Evolutionary conservation across 2,888 invertebrate species (phyloP).

Genomic region (Drosophila longiperda): DNA sequence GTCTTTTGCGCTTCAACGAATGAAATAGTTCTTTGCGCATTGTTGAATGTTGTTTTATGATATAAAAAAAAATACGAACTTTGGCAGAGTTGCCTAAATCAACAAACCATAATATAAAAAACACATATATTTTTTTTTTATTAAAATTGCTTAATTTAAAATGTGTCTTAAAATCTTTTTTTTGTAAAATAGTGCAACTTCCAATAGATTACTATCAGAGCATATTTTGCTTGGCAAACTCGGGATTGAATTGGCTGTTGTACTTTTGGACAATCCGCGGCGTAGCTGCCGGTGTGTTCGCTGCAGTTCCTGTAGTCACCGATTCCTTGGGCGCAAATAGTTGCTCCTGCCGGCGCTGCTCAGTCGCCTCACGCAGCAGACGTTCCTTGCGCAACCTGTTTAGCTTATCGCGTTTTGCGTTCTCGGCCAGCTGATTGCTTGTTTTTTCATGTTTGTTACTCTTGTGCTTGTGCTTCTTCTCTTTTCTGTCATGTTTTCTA

Average conservation of each 20-base stretch:
- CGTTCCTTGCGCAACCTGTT: conserved; percentile 84
- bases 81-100: not conserved
- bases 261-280: conserved; percentile 90
- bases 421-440: conserved; percentile 10
- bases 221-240: conserved; percentile 92
- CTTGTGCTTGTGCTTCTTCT: conserved; percentile 67
- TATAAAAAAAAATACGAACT: not conserved
- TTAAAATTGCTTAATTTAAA: not conserved
- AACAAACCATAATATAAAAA: not conserved
- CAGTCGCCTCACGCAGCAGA: conserved; percentile 92
- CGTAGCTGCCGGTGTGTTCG: conserved; percentile 51
- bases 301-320: conserved; percentile 32
- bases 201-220: conserved; percentile 33
- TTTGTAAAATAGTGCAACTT: not conserved
- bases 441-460: conserved; percentile 39
- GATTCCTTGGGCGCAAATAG: conserved; percentile 88
- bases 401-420: conserved; percentile 80
- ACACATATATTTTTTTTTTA: not conserved
- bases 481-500: conserved; percentile 44
- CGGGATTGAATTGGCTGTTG: conserved; percentile 98
- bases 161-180: not conserved
- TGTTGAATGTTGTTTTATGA: too few species aligned
- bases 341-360: conserved; percentile 89
- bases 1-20: not conserved
- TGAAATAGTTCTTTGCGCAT: not conserved